phyloP scores from a whole-genome alignment of 2,888 invertebrate genomes.

The Ormia ochracea region DNA sequence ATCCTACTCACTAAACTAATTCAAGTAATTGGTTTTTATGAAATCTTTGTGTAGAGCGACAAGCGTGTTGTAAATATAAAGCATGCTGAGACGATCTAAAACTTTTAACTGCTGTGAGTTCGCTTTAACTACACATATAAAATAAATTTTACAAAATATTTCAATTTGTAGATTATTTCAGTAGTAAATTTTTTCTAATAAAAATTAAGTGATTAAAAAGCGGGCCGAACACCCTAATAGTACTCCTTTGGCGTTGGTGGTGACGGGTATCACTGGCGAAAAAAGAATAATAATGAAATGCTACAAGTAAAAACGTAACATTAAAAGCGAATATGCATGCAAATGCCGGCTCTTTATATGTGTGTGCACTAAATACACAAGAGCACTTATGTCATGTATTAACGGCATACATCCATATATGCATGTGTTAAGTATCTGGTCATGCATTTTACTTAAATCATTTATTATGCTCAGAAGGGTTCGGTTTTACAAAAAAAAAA shows the following conservation, averaged over 20 bases:
- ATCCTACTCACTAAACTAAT: too few relatives aligned
- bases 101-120: too few relatives aligned
- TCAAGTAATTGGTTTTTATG: too few relatives aligned
- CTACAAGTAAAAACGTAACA: constrained; percentile 6
- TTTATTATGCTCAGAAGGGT: constrained; percentile 48
- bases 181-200: too few relatives aligned
- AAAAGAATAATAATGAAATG: constrained; percentile 5
- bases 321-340: not conserved
- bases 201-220: too few relatives aligned
- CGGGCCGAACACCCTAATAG: not conserved
- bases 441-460: constrained; percentile 22
- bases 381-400: not conserved
- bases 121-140: too few relatives aligned
- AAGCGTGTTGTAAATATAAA: too few relatives aligned
- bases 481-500: constrained; percentile 18
- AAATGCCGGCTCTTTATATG: not conserved
- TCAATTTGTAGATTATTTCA: too few relatives aligned
- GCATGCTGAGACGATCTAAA: too few relatives aligned
- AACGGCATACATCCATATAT: not conserved
- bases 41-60: too few relatives aligned
- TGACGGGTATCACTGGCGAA: not conserved
- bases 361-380: not conserved
- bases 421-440: too few relatives aligned
- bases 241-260: constrained; percentile 23
- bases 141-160: too few relatives aligned